These are phyloP conservation scores for Stegophylla sp. DNA, from an alignment of 2,888 invertebrate species.

Conservation along the genomic window DNA sequence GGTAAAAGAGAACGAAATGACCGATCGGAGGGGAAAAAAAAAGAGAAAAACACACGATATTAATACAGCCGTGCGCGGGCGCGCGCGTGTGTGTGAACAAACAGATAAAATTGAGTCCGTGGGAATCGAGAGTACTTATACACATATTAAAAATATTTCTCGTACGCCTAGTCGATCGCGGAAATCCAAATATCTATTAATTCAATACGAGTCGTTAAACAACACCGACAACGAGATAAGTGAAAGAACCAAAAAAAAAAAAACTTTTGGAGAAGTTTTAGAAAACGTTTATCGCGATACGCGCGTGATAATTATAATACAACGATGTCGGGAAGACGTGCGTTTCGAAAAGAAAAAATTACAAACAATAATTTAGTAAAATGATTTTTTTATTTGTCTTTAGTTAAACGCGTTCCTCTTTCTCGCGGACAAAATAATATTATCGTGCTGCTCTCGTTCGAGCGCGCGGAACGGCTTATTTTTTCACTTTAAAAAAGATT, in stretches of 20 bases:
- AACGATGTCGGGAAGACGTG: background rate
- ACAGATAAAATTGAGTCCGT: slow-evolving; percentile 42
- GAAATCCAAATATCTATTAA: slow-evolving; percentile 14
- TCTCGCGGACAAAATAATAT: too few species aligned
- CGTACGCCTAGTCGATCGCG: slow-evolving; percentile 11
- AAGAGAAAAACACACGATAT: too few species aligned
- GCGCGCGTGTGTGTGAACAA: background rate
- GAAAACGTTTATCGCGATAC: background rate
- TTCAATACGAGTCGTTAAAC: background rate
- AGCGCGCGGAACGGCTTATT: too few species aligned
- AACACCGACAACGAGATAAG: slow-evolving; percentile 29
- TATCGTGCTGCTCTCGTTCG: too few species aligned
- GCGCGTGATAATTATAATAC: background rate
- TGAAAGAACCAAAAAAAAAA: background rate
- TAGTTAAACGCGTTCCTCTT: too few species aligned
- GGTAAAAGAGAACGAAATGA: slow-evolving; percentile 23
- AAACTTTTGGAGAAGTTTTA: slow-evolving; percentile 14
- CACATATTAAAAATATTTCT: background rate
- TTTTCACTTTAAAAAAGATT: too few species aligned
- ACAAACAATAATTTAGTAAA: too few species aligned
- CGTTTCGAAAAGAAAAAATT: too few species aligned
- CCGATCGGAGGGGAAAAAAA: too few species aligned
- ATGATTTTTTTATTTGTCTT: too few species aligned
- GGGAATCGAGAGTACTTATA: slow-evolving; percentile 33
- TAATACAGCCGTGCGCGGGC: too few species aligned